Evolutionary conservation across 1,140 invertebrate genomes (phyloP).

Genomic region (Zaprionus davidi): DNA sequence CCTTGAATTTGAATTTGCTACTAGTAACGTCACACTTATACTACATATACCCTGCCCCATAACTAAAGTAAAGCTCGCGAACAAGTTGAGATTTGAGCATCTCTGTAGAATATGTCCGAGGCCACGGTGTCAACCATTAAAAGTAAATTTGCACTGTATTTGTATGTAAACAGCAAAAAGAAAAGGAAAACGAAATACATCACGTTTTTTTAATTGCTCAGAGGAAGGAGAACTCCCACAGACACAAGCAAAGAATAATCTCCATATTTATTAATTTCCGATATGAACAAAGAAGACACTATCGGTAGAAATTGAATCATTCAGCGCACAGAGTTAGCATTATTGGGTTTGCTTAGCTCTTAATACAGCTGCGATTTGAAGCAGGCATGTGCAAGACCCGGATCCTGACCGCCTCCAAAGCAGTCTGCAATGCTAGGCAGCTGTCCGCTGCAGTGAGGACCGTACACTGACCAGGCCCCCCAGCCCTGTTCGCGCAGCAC

Average conservation of each 20-base stretch:
- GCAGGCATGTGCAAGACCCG: background rate
- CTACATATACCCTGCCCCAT: background rate
- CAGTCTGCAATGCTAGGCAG: conserved; percentile 40
- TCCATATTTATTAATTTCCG: too few species aligned
- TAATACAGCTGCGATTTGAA: background rate
- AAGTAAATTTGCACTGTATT: conserved; percentile 80
- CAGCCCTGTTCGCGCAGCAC: conserved; percentile 14
- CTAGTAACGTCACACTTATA: conserved; percentile 43
- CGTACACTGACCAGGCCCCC: conserved; percentile 37
- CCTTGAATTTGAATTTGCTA: conserved; percentile 36
- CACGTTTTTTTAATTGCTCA: conserved; percentile 38
- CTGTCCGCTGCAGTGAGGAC: conserved; percentile 12
- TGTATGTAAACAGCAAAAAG: conserved; percentile 83
- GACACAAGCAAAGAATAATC: background rate
- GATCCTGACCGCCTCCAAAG: background rate
- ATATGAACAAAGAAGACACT: too few species aligned
- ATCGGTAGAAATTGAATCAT: too few species aligned
- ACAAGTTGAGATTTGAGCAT: conserved; percentile 49
- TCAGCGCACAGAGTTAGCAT: too few species aligned
- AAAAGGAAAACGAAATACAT: conserved; percentile 75
- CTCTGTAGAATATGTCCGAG: conserved; percentile 40
- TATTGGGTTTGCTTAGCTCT: background rate
- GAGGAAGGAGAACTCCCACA: background rate
- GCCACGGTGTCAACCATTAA: conserved; percentile 60
- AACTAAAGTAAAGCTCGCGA: conserved; percentile 49